These are phyloP conservation scores for Cebidichthys violaceus DNA, from an alignment of 2,113 vertebrate genomes.

Conservation along the genomic window DNA sequence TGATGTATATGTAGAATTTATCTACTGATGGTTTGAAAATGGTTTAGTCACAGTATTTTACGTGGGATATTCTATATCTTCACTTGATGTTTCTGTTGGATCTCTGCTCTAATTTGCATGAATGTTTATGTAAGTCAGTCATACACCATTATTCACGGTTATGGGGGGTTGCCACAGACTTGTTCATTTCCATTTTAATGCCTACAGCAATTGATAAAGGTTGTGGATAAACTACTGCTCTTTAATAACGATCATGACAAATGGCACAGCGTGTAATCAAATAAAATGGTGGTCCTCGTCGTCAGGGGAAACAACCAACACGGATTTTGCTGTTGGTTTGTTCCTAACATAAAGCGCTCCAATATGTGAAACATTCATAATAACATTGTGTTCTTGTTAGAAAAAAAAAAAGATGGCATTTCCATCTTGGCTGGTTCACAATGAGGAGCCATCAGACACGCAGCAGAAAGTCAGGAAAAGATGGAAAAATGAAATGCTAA, in stretches of 20 bases:
- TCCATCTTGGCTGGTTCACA: constrained; percentile 12
- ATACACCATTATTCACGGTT: not conserved
- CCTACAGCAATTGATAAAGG: not conserved
- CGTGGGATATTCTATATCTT: not conserved
- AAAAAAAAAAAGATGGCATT: not conserved
- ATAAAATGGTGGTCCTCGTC: constrained; percentile 10
- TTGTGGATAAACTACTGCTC: not conserved
- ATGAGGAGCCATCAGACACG: not conserved
- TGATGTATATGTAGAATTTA: not conserved
- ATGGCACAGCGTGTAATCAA: not conserved
- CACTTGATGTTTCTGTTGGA: not conserved
- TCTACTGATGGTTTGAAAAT: not conserved
- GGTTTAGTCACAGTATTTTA: not conserved
- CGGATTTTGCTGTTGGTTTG: constrained; percentile 11
- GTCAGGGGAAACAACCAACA: constrained; percentile 24
- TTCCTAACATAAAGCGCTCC: not conserved
- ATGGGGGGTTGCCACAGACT: not conserved
- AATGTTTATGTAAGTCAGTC: not conserved
- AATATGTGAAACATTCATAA: constrained; percentile 31
- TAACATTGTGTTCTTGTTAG: constrained; percentile 36
- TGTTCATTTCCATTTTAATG: not conserved
- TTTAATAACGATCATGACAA: not conserved
- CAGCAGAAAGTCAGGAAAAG: not conserved
- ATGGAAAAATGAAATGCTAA: not conserved
- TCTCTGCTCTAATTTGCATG: not conserved